Conservation (phyloP, 2,113 vertebrate genomes). For the Ammospiza caudacuta region DNA sequence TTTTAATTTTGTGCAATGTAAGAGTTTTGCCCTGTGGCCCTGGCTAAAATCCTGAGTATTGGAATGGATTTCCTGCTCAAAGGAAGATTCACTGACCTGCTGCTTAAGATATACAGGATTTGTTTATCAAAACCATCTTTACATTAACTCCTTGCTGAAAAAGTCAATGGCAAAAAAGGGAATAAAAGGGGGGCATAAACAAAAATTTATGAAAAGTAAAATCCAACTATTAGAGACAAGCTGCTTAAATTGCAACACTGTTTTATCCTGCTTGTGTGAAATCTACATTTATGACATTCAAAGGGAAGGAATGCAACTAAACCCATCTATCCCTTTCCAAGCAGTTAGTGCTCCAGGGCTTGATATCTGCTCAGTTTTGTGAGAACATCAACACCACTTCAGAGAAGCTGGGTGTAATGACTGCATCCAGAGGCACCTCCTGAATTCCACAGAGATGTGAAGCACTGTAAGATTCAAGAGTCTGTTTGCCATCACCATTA, state of each 20-base stretch:
- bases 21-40: not conserved
- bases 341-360: not conserved
- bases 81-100: not conserved
- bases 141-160: not conserved
- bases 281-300: not conserved
- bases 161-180: not conserved
- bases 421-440: not conserved
- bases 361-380: not conserved
- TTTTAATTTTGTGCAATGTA: not conserved
- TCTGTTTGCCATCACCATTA: not conserved
- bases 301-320: not conserved
- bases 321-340: not conserved
- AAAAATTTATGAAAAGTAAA: not conserved
- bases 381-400: not conserved
- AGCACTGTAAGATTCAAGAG: not conserved
- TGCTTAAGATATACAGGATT: not conserved
- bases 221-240: not conserved
- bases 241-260: not conserved
- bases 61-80: not conserved
- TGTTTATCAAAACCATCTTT: not conserved
- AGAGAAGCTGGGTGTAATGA: not conserved
- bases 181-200: rapidly evolving
- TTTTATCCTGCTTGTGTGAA: not conserved
- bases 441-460: not conserved
- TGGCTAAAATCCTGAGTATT: conserved; percentile 3